Conservation (phyloP, 2,113 vertebrate species). For the Ophiodon elongatus region DNA sequence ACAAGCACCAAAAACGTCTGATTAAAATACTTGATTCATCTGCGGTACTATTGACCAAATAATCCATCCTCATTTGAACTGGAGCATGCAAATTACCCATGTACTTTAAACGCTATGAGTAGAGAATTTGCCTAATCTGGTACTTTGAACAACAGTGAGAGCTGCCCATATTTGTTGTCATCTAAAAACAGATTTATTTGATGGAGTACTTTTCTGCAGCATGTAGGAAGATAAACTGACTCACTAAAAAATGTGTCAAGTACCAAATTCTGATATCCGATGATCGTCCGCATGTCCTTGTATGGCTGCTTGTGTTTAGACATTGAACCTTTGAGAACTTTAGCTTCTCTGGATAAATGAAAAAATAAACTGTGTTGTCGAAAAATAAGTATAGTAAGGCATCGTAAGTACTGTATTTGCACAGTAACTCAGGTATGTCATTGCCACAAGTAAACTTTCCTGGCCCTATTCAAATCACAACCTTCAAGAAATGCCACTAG, state of each 20-base stretch:
- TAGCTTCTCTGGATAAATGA: neutral
- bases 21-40: constrained; percentile 45
- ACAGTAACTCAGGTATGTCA: neutral
- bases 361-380: neutral
- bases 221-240: constrained; percentile 3
- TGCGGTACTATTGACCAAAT: constrained; percentile 17
- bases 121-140: constrained; percentile 42
- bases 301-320: neutral
- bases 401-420: neutral
- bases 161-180: constrained; percentile 17
- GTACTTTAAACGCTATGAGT: constrained; percentile 26
- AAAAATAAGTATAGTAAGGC: neutral
- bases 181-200: neutral
- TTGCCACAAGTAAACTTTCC: neutral
- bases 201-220: neutral
- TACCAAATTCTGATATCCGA: neutral
- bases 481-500: neutral
- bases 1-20: constrained; percentile 19
- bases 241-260: neutral
- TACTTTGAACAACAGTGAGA: constrained; percentile 39
- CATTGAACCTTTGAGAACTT: neutral
- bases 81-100: constrained; percentile 47
- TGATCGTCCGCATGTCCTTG: neutral
- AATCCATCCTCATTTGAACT: constrained; percentile 28
- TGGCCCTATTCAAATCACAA: neutral